phyloP scores from a whole-genome alignment of 2,113 vertebrate species.

The Elachura formosa region DNA sequence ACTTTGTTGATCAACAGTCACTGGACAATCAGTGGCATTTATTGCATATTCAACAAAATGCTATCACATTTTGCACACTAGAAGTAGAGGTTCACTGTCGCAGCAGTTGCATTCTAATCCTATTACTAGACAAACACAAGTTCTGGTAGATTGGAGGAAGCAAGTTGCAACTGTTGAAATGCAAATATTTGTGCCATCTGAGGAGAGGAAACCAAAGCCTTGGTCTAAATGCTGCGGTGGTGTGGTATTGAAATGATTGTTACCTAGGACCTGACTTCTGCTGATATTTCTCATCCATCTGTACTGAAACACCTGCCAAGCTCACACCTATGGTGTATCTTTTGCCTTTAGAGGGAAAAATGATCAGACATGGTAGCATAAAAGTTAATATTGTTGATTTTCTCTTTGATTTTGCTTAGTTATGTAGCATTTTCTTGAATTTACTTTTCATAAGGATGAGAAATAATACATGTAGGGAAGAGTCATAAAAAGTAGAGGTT shows the following conservation, averaged over 20 bases:
- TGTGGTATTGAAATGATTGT: not conserved
- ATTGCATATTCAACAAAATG: not conserved
- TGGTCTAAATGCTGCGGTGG: not conserved
- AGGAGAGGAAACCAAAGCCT: not conserved
- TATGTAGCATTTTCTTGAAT: not conserved
- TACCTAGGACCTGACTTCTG: not conserved
- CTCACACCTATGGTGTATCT: rapidly evolving
- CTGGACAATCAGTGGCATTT: not conserved
- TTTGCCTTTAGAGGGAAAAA: not conserved
- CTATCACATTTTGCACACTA: not conserved
- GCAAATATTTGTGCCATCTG: not conserved
- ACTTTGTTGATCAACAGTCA: not conserved
- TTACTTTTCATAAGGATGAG: not conserved
- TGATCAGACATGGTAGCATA: rapidly evolving
- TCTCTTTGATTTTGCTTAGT: not conserved
- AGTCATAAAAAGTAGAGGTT: rapidly evolving
- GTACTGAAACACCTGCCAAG: not conserved
- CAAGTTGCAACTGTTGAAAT: not conserved
- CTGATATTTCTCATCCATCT: not conserved
- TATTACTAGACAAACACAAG: not conserved
- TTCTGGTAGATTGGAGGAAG: not conserved
- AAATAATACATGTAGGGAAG: not conserved
- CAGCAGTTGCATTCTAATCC: not conserved
- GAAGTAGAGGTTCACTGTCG: not conserved
- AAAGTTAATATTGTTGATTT: not conserved